Evolutionary conservation across 2,888 invertebrate species (phyloP).

Genomic region (Mactromeris polynyma): DNA sequence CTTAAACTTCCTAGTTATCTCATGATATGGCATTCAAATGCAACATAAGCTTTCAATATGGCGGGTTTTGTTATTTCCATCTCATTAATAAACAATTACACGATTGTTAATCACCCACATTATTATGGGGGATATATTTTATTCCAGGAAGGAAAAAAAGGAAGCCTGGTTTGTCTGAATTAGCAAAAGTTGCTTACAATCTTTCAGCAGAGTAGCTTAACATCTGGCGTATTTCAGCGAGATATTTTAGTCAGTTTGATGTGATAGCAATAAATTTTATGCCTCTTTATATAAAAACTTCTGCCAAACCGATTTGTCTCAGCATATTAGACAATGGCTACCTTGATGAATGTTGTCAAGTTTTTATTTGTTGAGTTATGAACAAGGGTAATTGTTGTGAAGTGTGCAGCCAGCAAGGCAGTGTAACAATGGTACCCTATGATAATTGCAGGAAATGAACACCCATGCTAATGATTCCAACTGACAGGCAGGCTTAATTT

Average conservation of each 20-base stretch:
- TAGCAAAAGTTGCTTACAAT: background rate
- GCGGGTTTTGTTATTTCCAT: too few relatives aligned
- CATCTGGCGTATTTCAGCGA: background rate
- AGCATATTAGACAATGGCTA: background rate
- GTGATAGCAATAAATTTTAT: background rate
- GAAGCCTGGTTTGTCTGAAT: background rate
- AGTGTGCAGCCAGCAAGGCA: background rate
- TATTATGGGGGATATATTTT: too few relatives aligned
- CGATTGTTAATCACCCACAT: too few relatives aligned
- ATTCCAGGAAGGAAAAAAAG: too few relatives aligned
- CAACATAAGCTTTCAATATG: too few relatives aligned
- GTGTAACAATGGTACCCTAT: background rate
- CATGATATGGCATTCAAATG: too few relatives aligned
- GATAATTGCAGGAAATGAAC: background rate
- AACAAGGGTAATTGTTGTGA: background rate
- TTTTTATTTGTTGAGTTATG: background rate
- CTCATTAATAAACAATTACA: too few relatives aligned
- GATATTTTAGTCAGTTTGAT: background rate
- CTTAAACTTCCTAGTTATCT: too few relatives aligned
- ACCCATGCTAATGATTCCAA: background rate
- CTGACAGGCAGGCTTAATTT: background rate
- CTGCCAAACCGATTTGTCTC: background rate
- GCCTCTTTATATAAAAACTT: background rate
- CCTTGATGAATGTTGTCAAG: background rate
- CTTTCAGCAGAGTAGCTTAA: background rate